Evolutionary conservation across 2,797 vertebrate genomes (phyloP).

Genomic region (Agapornis canus): DNA sequence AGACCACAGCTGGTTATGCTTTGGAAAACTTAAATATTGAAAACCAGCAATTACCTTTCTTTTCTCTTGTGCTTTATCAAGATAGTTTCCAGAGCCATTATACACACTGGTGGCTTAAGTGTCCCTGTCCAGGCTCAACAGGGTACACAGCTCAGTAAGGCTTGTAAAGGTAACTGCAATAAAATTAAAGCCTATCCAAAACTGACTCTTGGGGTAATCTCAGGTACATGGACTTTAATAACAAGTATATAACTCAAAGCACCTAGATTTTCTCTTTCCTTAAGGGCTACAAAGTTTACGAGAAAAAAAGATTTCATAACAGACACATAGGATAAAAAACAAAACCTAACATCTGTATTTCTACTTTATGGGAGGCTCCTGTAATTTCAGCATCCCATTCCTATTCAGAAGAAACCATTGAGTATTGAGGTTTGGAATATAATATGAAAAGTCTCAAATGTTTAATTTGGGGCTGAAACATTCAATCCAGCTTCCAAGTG

Average conservation of each 20-base stretch:
- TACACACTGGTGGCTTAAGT: background rate
- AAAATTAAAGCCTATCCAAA: background rate
- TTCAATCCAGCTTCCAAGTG: background rate
- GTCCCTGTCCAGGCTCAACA: background rate
- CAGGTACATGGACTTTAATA: background rate
- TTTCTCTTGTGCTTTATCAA: background rate
- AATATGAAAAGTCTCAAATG: background rate
- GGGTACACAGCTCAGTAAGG: background rate
- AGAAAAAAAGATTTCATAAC: background rate
- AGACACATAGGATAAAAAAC: background rate
- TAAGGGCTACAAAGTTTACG: background rate
- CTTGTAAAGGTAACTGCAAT: background rate
- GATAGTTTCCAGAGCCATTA: background rate
- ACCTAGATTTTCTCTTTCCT: background rate
- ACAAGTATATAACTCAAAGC: background rate
- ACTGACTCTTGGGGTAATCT: background rate
- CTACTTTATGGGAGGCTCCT: background rate
- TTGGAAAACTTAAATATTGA: background rate
- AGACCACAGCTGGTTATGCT: rapidly evolving
- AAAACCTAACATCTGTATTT: background rate
- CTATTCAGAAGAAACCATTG: background rate
- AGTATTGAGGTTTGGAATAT: background rate
- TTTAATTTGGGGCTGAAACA: background rate
- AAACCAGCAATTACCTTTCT: background rate
- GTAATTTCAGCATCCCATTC: background rate